Evolutionary conservation across 2,113 vertebrate genomes (phyloP).

Genomic region (Centropus bengalensis): DNA sequence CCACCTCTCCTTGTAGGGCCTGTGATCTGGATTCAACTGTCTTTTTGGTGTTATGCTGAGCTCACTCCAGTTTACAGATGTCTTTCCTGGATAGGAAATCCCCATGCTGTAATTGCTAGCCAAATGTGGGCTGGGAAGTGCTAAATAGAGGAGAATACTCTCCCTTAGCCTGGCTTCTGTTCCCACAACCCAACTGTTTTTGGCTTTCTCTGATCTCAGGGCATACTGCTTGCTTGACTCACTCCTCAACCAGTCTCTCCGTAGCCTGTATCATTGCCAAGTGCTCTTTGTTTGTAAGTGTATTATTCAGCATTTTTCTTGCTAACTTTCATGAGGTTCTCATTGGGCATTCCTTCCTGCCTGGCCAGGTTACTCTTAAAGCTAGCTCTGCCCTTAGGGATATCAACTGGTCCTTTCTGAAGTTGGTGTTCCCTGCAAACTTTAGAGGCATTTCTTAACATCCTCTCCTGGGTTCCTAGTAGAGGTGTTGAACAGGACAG

Average conservation of each 20-base stretch:
- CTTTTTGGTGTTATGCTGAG: neutral
- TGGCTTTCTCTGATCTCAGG: neutral
- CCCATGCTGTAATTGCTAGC: neutral
- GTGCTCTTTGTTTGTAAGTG: neutral
- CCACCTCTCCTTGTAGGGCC: fast-evolving
- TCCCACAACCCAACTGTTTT: neutral
- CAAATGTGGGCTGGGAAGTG: neutral
- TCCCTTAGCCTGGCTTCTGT: neutral
- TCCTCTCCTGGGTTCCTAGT: neutral
- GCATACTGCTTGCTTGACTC: neutral
- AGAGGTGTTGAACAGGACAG: neutral
- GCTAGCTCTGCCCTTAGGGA: neutral
- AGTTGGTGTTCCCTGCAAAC: neutral
- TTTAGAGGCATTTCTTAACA: neutral
- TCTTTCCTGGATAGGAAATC: neutral
- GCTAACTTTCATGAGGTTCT: neutral
- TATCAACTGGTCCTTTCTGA: neutral
- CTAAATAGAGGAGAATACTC: neutral
- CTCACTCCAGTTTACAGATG: neutral
- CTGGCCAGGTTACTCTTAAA: neutral
- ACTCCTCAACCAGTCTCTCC: neutral
- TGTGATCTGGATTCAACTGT: neutral
- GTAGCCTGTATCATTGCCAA: neutral
- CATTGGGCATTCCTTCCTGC: neutral
- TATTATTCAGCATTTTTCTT: neutral